These are phyloP conservation scores for Lasioglossum leucozonium DNA, from an alignment of 2,888 invertebrate genomes.

Conservation along the genomic window DNA sequence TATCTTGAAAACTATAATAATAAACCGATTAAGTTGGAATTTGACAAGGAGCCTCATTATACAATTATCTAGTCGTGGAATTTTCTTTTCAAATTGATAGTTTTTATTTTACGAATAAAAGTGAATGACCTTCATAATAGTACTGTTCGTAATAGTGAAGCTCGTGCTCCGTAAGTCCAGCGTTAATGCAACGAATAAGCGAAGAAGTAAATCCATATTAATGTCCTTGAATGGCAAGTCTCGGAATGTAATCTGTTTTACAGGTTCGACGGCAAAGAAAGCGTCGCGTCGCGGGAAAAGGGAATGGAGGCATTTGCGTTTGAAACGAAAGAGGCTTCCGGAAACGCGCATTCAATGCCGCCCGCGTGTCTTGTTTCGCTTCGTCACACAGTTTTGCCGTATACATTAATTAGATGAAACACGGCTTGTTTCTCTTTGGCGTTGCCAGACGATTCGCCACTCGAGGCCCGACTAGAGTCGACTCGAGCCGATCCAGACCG, in stretches of 20 bases:
- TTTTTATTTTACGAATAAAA: too few species aligned
- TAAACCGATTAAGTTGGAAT: too few species aligned
- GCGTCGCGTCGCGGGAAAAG: background rate
- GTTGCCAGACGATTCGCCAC: slow-evolving; percentile 34
- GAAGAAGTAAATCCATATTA: background rate
- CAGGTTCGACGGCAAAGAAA: background rate
- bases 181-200: too few species aligned
- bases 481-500: slow-evolving; percentile 6
- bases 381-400: slow-evolving; percentile 35
- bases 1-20: too few species aligned
- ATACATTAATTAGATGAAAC: slow-evolving; percentile 60
- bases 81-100: too few species aligned
- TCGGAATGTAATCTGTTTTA: background rate
- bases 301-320: background rate
- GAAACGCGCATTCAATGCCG: background rate
- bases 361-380: slow-evolving; percentile 3
- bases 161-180: too few species aligned
- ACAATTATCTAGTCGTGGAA: too few species aligned
- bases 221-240: background rate
- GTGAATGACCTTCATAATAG: background rate
- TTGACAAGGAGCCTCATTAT: too few species aligned
- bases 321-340: background rate
- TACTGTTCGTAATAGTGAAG: too few species aligned
- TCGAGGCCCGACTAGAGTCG: background rate
- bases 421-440: slow-evolving; percentile 30